Conservation (phyloP, 2,888 invertebrate species). For the Sympetrum striolatum region DNA sequence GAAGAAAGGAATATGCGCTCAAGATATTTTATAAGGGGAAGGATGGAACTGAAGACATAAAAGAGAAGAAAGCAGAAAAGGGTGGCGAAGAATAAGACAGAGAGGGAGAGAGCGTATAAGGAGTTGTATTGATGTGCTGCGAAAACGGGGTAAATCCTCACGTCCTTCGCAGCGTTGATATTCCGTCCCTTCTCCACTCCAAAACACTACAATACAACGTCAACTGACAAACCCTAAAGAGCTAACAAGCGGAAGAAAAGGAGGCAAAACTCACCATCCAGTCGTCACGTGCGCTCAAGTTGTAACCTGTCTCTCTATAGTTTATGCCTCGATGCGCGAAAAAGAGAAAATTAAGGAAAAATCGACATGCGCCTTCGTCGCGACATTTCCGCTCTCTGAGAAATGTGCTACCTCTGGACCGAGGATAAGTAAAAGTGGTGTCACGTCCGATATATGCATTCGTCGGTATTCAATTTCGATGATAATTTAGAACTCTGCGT, state of each 20-base stretch:
- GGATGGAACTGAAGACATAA: not conserved
- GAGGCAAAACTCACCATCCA: not conserved
- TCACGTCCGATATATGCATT: not conserved
- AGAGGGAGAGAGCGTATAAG: not conserved
- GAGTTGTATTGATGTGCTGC: not conserved
- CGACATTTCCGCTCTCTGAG: not conserved
- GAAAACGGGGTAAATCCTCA: not conserved
- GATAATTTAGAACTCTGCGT: not conserved
- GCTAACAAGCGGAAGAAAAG: not conserved
- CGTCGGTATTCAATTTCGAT: not conserved
- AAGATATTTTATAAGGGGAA: no score
- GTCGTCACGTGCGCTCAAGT: not conserved
- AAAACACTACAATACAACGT: not conserved
- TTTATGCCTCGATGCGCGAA: not conserved
- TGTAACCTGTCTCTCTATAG: conserved; percentile 17
- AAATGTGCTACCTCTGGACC: not conserved
- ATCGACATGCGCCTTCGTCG: not conserved
- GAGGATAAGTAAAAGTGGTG: not conserved
- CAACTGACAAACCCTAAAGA: not conserved
- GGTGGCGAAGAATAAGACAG: not conserved
- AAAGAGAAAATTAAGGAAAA: not conserved
- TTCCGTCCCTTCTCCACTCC: not conserved
- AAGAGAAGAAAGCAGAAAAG: not conserved
- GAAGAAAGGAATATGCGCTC: not conserved
- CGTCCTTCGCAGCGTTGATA: not conserved